Base-by-base conservation (phyloP, 1,140 invertebrate species). In the Procambarus clarkii region DNA sequence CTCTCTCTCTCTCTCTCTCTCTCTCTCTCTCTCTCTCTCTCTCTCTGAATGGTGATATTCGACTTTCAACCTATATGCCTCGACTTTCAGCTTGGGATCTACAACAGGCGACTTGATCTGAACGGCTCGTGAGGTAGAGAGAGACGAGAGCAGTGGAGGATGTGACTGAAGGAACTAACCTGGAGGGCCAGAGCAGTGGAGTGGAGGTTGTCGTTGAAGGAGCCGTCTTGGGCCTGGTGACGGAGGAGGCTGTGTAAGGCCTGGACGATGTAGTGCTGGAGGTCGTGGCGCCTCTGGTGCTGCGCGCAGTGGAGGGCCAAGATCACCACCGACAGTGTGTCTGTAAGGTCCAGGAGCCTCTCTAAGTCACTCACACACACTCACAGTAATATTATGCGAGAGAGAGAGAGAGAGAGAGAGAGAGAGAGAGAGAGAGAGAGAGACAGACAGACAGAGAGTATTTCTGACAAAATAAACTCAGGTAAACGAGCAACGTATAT, bases 251-350 rank as follows among this genome's bases (percentile, higher is more conserved):
- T 96, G 0, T 96, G 95, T 91, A 97, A 96, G 0, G 97, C 97
- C 58, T 97, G 96, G 4, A 96, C 95, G 18, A 97, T 95, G 93
- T 97, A 97, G 93, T 97, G 97, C 91, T 97, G 96, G 50, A 98
- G 94, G 93, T 97, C 97, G 54, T 97, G 95, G 93, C 97, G 97
- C 1, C 97, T 95, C 93, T 97, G 97, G 93, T 97, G 97, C 92
- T 97, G 97, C n/a, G 97, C 96, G 94, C 97, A 98, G 83, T 97
- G 96, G 84, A 98, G 94, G 0, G 97, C 97, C 94, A 98, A 94
- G 45, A 98, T 96, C 24, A 97, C 97, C 96, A 97, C 97, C 0
- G 97, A 96, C 92, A 97, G 96, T 2, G 97, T 97, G 93, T 98
- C 97, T 96, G 94, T 18, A 46, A n/a, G 50, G 50, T 48, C 44